These are phyloP conservation scores for Lota lota DNA, from an alignment of 2,113 vertebrate genomes.

Conservation along the genomic window DNA sequence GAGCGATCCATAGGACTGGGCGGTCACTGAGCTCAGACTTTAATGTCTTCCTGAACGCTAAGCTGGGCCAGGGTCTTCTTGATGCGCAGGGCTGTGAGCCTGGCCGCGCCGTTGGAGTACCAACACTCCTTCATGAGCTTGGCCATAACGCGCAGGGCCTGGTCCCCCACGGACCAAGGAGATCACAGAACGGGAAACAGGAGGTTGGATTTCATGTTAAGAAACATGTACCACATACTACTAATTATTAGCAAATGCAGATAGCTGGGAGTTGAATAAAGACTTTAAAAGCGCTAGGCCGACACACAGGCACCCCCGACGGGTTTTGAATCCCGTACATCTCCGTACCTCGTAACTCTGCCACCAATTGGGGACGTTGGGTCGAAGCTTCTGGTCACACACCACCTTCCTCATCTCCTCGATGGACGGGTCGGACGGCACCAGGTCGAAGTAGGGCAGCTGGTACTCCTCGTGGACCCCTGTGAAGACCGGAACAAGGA, in stretches of 20 bases:
- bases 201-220: too few species aligned
- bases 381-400: conserved; percentile 90
- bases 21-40: conserved; percentile 69
- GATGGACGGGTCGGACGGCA: conserved; percentile 93
- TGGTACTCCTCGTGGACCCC: conserved; percentile 96
- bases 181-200: too few species aligned
- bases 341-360: conserved; percentile 90
- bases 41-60: conserved; percentile 92
- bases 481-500: conserved; percentile 42
- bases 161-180: background rate
- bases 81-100: conserved; percentile 91
- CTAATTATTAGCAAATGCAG: too few species aligned
- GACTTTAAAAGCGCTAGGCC: too few species aligned
- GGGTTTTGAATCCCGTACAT: too few species aligned
- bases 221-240: too few species aligned
- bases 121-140: conserved; percentile 98
- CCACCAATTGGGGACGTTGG: conserved; percentile 96
- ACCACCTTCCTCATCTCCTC: conserved; percentile 97
- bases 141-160: conserved; percentile 92
- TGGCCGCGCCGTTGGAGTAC: conserved; percentile 90
- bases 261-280: too few species aligned
- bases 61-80: conserved; percentile 97
- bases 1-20: background rate
- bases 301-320: too few species aligned
- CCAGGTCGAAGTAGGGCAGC: conserved; percentile 92